These are phyloP conservation scores for Merluccius polli DNA, from an alignment of 2,797 vertebrate species.

Conservation along the genomic window DNA sequence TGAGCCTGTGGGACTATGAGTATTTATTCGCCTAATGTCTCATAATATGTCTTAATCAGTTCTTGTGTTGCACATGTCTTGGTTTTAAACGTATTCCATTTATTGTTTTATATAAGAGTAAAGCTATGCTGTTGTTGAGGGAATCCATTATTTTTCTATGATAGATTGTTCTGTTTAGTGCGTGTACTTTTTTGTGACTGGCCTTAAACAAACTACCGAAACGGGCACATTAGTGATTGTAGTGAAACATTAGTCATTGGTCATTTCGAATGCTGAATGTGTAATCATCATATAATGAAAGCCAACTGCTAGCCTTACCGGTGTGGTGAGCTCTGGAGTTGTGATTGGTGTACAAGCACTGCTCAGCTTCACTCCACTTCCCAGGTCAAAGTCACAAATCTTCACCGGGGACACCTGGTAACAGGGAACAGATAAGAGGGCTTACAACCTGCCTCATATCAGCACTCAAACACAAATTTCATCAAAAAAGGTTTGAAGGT, in stretches of 20 bases:
- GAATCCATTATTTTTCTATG: background rate
- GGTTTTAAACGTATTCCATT: conserved; percentile 9
- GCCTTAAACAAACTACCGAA: background rate
- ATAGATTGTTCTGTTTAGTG: background rate
- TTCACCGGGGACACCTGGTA: conserved; percentile 90
- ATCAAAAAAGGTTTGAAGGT: conserved; percentile 1
- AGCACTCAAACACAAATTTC: background rate
- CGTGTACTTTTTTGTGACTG: background rate
- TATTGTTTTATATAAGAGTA: background rate
- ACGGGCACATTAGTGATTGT: background rate
- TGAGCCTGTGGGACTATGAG: background rate
- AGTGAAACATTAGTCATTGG: background rate
- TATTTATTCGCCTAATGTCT: background rate
- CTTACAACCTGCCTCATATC: background rate
- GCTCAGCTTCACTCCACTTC: conserved; percentile 93
- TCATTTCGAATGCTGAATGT: background rate
- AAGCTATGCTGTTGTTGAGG: background rate
- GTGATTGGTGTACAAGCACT: conserved; percentile 93
- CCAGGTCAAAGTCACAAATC: conserved; percentile 98
- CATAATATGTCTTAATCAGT: background rate
- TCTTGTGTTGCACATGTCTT: conserved; percentile 8
- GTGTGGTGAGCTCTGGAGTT: conserved; percentile 94
- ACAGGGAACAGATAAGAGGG: conserved; percentile 4
- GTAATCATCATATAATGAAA: background rate
- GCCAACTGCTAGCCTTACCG: conserved; percentile 69